Percentiles rank a stretch among this genome's conserved stretches.
These are phyloP conservation scores for Andrena bucephala DNA, from an alignment of 2,888 invertebrate genomes.

Conservation along the genomic window DNA sequence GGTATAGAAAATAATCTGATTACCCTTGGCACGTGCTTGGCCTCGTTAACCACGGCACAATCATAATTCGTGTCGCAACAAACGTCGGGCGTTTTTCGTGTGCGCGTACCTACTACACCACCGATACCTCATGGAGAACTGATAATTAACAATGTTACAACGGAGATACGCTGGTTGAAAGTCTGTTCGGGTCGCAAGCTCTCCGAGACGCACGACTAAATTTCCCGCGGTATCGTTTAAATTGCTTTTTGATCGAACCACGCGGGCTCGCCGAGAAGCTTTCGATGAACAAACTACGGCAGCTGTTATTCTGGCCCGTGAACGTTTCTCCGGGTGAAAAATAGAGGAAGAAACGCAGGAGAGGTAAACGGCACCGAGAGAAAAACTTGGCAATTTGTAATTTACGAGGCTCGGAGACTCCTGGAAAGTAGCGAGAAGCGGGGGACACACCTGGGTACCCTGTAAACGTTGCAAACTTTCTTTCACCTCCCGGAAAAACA, in stretches of 20 bases:
- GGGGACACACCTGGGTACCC: constrained; percentile 72
- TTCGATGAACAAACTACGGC: not conserved
- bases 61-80: constrained; percentile 28
- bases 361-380: constrained; percentile 8
- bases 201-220: not conserved
- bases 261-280: not conserved
- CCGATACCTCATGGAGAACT: not conserved
- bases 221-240: constrained; percentile 1
- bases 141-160: constrained; percentile 17
- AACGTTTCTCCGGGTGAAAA: constrained; percentile 4
- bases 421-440: constrained; percentile 40
- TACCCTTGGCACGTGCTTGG: constrained; percentile 35
- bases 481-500: constrained; percentile 58
- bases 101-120: not conserved
- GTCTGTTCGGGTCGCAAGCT: not conserved
- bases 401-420: constrained; percentile 65
- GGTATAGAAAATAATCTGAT: constrained; percentile 58
- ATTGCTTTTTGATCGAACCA: not conserved
- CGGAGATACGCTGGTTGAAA: constrained; percentile 12
- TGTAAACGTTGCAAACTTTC: constrained; percentile 62
- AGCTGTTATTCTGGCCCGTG: not conserved
- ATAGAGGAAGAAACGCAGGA: not conserved
- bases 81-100: constrained; percentile 25
- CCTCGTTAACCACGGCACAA: constrained; percentile 41
- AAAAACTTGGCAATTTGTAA: constrained; percentile 73